Evolutionary conservation across 2,797 vertebrate species (phyloP).

Genomic region (Crenuchus spilurus): DNA sequence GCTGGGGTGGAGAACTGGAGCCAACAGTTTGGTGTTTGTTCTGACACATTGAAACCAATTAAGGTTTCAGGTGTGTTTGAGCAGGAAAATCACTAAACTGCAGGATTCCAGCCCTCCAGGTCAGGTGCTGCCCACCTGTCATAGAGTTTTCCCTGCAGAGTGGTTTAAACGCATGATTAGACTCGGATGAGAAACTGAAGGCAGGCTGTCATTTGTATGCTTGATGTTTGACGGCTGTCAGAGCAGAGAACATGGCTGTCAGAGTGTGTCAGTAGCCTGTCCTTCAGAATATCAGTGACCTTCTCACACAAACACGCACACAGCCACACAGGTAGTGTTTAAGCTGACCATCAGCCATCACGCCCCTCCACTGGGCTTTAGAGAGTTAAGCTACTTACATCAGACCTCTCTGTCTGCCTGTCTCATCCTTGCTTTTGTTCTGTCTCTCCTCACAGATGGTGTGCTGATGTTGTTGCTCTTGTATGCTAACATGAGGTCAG

Average conservation of each 20-base stretch:
- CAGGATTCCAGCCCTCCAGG: too few species aligned
- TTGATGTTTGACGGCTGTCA: background rate
- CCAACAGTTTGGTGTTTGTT: too few species aligned
- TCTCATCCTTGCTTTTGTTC: background rate
- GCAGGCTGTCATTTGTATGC: background rate
- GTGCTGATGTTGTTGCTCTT: too few species aligned
- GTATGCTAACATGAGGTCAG: background rate
- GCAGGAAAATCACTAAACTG: too few species aligned
- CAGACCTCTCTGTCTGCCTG: background rate
- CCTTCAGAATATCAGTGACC: slow-evolving; percentile 46
- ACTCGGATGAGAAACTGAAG: background rate
- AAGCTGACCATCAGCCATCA: slow-evolving; percentile 58
- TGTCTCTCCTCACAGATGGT: background rate
- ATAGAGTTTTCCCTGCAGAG: background rate
- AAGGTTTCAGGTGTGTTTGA: too few species aligned
- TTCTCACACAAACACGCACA: slow-evolving; percentile 31
- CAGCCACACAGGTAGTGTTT: slow-evolving; percentile 46
- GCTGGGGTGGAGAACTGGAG: too few species aligned
- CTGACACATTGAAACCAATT: too few species aligned
- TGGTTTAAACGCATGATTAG: background rate
- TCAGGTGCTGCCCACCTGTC: background rate
- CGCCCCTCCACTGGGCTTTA: slow-evolving; percentile 58
- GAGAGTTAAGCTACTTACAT: slow-evolving; percentile 68
- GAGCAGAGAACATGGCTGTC: background rate
- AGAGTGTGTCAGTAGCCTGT: background rate